Evolutionary conservation across 2,888 invertebrate species (phyloP), one percentile per base, ranked within the genome.

Genomic region (Drosophila recens): DNA sequence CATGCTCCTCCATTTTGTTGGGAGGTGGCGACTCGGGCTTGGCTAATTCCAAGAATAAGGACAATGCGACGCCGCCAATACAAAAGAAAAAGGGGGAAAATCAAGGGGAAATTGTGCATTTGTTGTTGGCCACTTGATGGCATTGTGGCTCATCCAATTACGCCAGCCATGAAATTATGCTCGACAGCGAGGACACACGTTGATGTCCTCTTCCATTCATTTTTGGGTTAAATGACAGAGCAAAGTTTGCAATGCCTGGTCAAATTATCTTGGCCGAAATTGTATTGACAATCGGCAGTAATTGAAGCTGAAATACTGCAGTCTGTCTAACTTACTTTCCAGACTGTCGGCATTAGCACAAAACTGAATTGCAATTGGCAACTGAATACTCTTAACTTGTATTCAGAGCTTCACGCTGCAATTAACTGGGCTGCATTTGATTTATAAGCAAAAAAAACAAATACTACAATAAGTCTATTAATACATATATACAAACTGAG

Each of bases 21-120:
- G 49, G 1, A n/a, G 40, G 53, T 48, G 54, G 65, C 43, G 23
- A 43, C 38, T 45, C 20, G 53, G 82, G 78, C 75, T 65, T 78
- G 89, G 79, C 75, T 86, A 84, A 75, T 83, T 72, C 88, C 75
- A 45, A 73, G 89, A 82, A 69, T 74, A 67, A 89, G 89, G 82
- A 82, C 89, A 79, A 68, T 67, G 79, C 79, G 79, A 74, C 87
- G 82, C 83, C 87, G 75, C 4, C 76, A 84, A 81, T 69, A 20
- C 17, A 43, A 43, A 84, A 66, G 72, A 62, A 27, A 27, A 27
- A 27, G 11, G 10, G 64, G 8, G 17, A 69, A 71, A 68, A 62
- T 46, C 45, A 49, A 23, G 9, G 27, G 27, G 38, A 36, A 53
- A 76, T 67, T 68, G 66, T 77, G 62, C 69, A 68, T 27, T 52